These are phyloP conservation scores for Zingel zingel DNA, from an alignment of 2,113 vertebrate species.

Conservation along the genomic window DNA sequence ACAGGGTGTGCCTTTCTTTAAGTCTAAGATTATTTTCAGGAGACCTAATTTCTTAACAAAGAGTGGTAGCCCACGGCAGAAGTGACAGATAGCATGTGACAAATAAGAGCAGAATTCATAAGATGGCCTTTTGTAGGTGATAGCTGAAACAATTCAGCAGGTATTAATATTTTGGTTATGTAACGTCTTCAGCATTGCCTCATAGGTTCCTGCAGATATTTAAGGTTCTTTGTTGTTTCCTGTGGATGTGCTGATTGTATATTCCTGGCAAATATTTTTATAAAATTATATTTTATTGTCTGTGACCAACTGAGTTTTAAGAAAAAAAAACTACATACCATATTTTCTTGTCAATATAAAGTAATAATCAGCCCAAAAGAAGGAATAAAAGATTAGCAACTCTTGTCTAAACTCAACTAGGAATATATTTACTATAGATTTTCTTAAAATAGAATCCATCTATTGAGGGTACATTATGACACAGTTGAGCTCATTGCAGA, in stretches of 20 bases:
- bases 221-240: neutral
- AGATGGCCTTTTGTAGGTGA: neutral
- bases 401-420: too few species aligned
- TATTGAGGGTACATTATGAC: neutral
- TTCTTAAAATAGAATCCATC: neutral
- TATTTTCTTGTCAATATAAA: neutral
- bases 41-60: slow-evolving; percentile 69
- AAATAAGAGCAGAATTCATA: slow-evolving; percentile 8
- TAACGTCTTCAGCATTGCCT: neutral
- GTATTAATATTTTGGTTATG: neutral
- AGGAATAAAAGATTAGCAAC: too few species aligned
- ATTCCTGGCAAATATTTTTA: neutral
- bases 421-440: neutral
- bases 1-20: slow-evolving; percentile 56
- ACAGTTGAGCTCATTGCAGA: neutral
- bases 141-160: neutral
- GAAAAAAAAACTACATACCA: neutral
- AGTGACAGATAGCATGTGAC: neutral
- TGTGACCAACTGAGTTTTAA: neutral
- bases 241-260: neutral
- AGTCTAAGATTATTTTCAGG: slow-evolving; percentile 17
- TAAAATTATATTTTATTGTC: neutral
- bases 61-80: slow-evolving; percentile 35
- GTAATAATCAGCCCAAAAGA: neutral
- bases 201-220: neutral